These are phyloP conservation scores for Drosophila auraria DNA, from an alignment of 1,140 invertebrate genomes.

Conservation along the genomic window DNA sequence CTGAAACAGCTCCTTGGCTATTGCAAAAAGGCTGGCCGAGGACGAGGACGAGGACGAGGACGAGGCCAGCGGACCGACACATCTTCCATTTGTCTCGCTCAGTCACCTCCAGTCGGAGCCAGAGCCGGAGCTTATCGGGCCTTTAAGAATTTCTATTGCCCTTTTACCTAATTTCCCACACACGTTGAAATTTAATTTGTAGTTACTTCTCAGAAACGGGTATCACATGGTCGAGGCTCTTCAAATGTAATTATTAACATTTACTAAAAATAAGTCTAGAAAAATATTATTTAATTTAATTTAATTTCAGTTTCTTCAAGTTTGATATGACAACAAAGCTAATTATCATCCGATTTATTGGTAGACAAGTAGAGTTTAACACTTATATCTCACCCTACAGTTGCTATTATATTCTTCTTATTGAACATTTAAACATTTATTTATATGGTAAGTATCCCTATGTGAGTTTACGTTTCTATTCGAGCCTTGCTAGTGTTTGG, in stretches of 20 bases:
- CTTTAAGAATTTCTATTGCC: conserved; percentile 15
- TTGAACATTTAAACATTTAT: conserved; percentile 6
- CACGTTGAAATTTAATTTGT: conserved; percentile 4
- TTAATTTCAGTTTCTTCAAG: background rate
- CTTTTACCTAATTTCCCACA: background rate
- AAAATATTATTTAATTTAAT: background rate
- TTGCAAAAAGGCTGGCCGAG: conserved; percentile 45
- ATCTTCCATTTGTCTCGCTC: conserved; percentile 50
- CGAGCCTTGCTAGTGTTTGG: background rate
- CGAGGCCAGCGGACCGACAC: conserved; percentile 31
- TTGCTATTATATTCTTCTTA: background rate
- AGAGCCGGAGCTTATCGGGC: background rate
- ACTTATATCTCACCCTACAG: background rate
- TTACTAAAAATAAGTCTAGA: no score
- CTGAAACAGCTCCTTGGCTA: conserved; percentile 32
- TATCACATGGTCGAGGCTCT: background rate
- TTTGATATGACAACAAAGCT: background rate
- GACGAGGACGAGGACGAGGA: background rate
- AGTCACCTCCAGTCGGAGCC: conserved; percentile 18
- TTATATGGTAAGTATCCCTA: conserved; percentile 2
- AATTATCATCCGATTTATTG: background rate
- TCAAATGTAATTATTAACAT: no score
- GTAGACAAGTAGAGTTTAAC: background rate
- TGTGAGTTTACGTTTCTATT: background rate
- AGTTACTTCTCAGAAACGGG: background rate